Evolutionary conservation across 2,888 invertebrate genomes (phyloP).

Genomic region (Agonum fuliginosum): DNA sequence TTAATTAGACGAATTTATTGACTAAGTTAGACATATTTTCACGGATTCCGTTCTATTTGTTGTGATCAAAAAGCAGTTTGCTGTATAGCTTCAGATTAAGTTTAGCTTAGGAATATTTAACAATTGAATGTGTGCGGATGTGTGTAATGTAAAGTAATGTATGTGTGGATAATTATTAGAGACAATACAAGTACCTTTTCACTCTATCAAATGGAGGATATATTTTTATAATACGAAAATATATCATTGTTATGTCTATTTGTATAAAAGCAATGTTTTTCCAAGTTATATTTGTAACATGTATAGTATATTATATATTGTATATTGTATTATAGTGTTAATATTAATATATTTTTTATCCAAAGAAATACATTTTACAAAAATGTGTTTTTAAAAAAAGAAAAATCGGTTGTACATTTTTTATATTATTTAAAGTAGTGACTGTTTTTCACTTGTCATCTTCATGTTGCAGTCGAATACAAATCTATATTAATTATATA

Average conservation of each 20-base stretch:
- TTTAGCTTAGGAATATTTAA: constrained; percentile 42
- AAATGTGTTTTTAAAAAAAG: constrained; percentile 51
- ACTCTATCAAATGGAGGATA: constrained; percentile 54
- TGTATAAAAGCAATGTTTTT: constrained; percentile 55
- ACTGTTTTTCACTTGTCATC: constrained; percentile 37
- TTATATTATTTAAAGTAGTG: constrained; percentile 56
- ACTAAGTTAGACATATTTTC: constrained; percentile 33
- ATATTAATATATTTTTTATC: constrained; percentile 57
- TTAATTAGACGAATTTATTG: constrained; percentile 54
- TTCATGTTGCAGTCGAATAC: constrained; percentile 39
- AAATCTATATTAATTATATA: constrained; percentile 46
- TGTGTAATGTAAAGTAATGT: constrained; percentile 26
- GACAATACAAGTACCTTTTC: constrained; percentile 58
- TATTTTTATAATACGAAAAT: constrained; percentile 56
- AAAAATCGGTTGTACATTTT: constrained; percentile 57
- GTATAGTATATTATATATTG: constrained; percentile 51
- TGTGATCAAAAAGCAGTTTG: constrained; percentile 56
- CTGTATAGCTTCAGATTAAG: constrained; percentile 43
- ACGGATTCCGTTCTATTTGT: constrained; percentile 56
- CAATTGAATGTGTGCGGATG: constrained; percentile 29
- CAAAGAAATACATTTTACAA: constrained; percentile 57
- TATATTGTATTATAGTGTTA: constrained; percentile 59
- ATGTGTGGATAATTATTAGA: constrained; percentile 31
- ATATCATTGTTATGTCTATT: constrained; percentile 58
- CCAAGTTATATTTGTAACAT: constrained; percentile 56